Percentiles rank a stretch among this genome's conserved stretches.
These are phyloP conservation scores for Strongylocentrotus purpuratus DNA, from an alignment of 35 echinoderm and acorn worm species.

Conservation along the genomic window DNA sequence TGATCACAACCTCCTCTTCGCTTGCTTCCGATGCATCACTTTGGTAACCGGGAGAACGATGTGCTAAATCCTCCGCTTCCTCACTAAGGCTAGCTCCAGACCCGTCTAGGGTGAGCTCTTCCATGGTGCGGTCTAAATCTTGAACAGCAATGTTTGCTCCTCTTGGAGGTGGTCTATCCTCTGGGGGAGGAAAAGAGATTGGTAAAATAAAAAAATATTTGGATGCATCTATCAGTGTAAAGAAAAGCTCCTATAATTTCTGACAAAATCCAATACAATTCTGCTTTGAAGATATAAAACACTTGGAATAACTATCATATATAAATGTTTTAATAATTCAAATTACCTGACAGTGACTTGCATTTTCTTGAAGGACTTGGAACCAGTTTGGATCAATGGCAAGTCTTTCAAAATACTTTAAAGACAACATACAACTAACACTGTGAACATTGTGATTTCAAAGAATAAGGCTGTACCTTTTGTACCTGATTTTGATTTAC, in stretches of 20 bases:
- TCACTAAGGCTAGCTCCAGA: neutral
- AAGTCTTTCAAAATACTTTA: no score
- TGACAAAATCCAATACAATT: no score
- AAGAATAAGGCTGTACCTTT: no score
- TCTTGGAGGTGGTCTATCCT: slow-evolving; percentile 19
- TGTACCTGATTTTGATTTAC: no score
- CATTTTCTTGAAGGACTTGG: no score
- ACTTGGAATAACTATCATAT: no score
- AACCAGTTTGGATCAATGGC: no score
- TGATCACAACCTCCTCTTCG: neutral
- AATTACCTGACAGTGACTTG: no score
- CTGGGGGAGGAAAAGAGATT: neutral
- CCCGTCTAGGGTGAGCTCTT: neutral
- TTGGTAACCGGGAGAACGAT: neutral
- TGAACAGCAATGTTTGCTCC: slow-evolving; percentile 8
- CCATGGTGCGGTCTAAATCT: slow-evolving; percentile 38
- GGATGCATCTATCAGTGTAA: neutral
- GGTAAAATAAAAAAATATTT: neutral
- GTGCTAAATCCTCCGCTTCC: neutral
- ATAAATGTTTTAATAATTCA: no score
- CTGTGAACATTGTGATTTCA: no score
- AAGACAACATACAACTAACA: no score
- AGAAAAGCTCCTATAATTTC: neutral
- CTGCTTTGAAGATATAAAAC: no score
- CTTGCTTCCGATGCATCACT: neutral